Evolutionary conservation across 2,113 vertebrate species (phyloP), one percentile per base, ranked within the genome.

Genomic region (Thymallus thymallus): DNA sequence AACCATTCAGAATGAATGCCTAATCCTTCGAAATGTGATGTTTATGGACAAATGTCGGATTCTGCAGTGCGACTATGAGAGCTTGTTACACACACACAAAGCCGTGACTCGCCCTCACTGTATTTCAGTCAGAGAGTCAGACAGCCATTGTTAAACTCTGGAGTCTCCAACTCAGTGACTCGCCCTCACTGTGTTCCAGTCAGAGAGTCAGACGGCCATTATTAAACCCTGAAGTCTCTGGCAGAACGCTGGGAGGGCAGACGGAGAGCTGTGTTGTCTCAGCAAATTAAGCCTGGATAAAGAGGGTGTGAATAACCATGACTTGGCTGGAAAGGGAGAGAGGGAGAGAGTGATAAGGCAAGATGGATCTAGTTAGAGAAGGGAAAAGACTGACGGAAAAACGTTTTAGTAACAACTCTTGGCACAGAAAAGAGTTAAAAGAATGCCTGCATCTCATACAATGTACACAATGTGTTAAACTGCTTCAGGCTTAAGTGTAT

Each of bases 371-470:
- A 1, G 41, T 63, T 58, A 76, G 23, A 3, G 64, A 46, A 4
- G 20, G 14, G 20, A 7, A 67, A 70, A 68, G 13, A 51, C 18
- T 16, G 46, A 32, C 26, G 14, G 61, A 66, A 61, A 22, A 75
- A 55, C 72, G 67, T 78, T 84, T 71, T n/a, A 35, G 58, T 63
- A 55, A 56, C 6, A 55, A 20, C 20, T 4, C n/a, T 2, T 10
- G 56, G 30, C n/a, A 22, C 51, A n/a, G 20, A 14, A 35, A 12
- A 29, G 32, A 6, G 35, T 73, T 23, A 60, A 48, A 20, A 48
- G 55, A 9, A 60, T 74, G 46, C 0, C 3, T 72, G 78, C 58
- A 41, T 85, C 75, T 72, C 64, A 1, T 76, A 82, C 78, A 87
- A 85, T 79, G 66, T 45, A 61, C 56, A 51, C 23, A 22, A 32